Percentiles rank a stretch among this genome's conserved stretches.
These are phyloP conservation scores for Lottia scabra DNA, from an alignment of 2,888 invertebrate species.

Conservation along the genomic window DNA sequence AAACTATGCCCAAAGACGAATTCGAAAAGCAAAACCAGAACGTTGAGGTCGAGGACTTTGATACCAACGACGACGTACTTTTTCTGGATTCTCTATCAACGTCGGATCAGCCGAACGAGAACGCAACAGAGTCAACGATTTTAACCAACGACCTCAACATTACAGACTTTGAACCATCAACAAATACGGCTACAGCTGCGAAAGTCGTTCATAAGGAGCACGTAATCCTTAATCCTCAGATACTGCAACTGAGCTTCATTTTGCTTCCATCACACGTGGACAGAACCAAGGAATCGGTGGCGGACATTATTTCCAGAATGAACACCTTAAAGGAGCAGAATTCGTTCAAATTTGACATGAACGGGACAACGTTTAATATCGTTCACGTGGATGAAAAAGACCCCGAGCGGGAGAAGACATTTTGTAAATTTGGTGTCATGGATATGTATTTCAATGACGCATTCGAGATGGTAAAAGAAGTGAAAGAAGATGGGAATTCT, in stretches of 20 bases:
- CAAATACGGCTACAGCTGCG: background rate
- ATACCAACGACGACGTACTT: background rate
- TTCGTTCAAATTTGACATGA: slow-evolving; percentile 46
- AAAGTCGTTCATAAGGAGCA: background rate
- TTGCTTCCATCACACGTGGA: slow-evolving; percentile 38
- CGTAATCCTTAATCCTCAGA: background rate
- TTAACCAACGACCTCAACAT: background rate
- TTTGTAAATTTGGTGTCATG: background rate
- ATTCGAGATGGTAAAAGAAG: slow-evolving; percentile 21
- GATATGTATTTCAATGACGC: slow-evolving; percentile 17
- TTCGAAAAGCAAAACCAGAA: background rate
- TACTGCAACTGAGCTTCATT: slow-evolving; percentile 42
- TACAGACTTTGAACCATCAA: background rate
- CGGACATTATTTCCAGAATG: slow-evolving; percentile 41
- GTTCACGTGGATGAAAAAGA: slow-evolving; percentile 21
- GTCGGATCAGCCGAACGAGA: background rate
- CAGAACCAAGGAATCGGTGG: slow-evolving; percentile 32
- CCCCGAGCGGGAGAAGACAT: background rate
- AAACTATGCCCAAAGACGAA: slow-evolving; percentile 3
- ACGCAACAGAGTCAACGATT: background rate
- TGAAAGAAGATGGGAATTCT: slow-evolving; percentile 18
- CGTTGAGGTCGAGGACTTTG: background rate
- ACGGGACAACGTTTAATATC: slow-evolving; percentile 48
- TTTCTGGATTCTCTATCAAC: background rate
- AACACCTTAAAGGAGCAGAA: slow-evolving; percentile 36